A percentile compares a stretch with the other conserved stretches of the same genome.
phyloP scores from a whole-genome alignment of 2,888 invertebrate species.

The Lepidocyrtoides sp. region DNA sequence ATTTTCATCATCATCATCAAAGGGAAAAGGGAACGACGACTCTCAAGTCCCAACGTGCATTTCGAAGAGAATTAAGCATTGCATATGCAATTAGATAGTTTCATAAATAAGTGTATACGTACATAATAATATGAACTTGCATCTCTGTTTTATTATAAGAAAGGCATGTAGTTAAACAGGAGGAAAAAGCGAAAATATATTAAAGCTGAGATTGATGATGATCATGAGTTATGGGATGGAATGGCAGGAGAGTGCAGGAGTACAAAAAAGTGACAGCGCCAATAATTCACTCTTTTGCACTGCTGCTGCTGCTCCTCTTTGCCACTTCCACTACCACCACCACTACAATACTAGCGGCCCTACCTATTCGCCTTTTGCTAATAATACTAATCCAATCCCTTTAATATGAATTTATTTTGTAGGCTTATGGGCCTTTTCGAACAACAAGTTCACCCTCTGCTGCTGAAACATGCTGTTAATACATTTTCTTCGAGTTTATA shows the following conservation, averaged over 20 bases:
- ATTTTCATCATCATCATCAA: conserved; percentile 36
- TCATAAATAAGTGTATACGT: too few species aligned
- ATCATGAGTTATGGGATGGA: conserved; percentile 69
- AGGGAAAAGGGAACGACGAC: too few species aligned
- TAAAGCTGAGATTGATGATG: conserved; percentile 71
- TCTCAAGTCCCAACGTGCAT: too few species aligned
- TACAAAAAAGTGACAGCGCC: conserved; percentile 71
- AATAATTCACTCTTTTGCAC: conserved; percentile 71
- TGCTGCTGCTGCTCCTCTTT: conserved; percentile 10
- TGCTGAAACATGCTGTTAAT: conserved; percentile 34
- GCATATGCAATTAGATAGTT: too few species aligned
- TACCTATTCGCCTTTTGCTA: not conserved
- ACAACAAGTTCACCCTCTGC: not conserved
- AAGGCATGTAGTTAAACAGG: not conserved
- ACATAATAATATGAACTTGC: too few species aligned
- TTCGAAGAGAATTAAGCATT: too few species aligned
- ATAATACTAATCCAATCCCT: conserved; percentile 52
- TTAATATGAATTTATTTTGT: conserved; percentile 32
- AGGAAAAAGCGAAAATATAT: conserved; percentile 50
- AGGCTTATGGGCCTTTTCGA: conserved; percentile 20
- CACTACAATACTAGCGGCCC: too few species aligned
- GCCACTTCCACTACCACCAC: not conserved
- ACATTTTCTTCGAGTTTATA: not conserved
- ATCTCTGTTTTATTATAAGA: not conserved
- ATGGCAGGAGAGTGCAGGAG: conserved; percentile 58